Percentiles rank a stretch among this genome's conserved stretches.
phyloP scores from a whole-genome alignment of 2,888 invertebrate genomes.

The Creontiades dilutus region DNA sequence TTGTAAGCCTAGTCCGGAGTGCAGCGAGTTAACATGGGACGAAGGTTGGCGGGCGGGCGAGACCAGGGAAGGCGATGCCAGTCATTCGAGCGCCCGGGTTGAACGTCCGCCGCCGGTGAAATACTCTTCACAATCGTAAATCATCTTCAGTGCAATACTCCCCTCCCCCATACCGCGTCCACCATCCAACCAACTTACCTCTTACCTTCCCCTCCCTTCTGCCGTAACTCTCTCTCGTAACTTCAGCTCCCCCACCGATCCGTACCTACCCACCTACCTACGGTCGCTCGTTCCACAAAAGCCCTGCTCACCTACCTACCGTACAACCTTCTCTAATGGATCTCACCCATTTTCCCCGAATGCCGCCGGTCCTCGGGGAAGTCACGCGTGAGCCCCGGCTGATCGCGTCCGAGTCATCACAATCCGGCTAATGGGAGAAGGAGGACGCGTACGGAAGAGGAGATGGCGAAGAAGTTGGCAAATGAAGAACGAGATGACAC shows the following conservation, averaged over 20 bases:
- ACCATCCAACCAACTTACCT: not conserved
- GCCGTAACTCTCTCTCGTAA: no score
- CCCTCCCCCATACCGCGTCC: not conserved
- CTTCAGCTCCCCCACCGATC: no score
- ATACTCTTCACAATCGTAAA: constrained; percentile 45
- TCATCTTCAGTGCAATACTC: constrained; percentile 42
- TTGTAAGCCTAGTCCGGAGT: no score
- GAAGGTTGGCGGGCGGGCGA: not conserved
- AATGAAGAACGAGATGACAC: no score
- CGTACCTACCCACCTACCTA: not conserved
- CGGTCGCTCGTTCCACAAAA: not conserved
- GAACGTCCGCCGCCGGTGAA: constrained; percentile 41
- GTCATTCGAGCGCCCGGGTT: constrained; percentile 44
- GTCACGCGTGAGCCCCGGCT: not conserved
- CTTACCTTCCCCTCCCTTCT: not conserved
- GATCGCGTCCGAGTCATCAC: not conserved
- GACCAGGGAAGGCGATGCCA: constrained; percentile 34
- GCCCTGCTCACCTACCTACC: constrained; percentile 20
- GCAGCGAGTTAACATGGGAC: not conserved
- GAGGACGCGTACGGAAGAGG: no score
- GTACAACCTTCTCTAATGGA: constrained; percentile 32
- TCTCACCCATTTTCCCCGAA: constrained; percentile 2
- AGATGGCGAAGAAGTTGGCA: not conserved
- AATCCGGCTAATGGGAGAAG: not conserved
- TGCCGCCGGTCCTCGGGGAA: not conserved